A percentile compares a stretch with the other conserved stretches of the same genome.
These are phyloP conservation scores for Danionella cerebrum DNA, from an alignment of 2,113 vertebrate genomes.

Conservation along the genomic window DNA sequence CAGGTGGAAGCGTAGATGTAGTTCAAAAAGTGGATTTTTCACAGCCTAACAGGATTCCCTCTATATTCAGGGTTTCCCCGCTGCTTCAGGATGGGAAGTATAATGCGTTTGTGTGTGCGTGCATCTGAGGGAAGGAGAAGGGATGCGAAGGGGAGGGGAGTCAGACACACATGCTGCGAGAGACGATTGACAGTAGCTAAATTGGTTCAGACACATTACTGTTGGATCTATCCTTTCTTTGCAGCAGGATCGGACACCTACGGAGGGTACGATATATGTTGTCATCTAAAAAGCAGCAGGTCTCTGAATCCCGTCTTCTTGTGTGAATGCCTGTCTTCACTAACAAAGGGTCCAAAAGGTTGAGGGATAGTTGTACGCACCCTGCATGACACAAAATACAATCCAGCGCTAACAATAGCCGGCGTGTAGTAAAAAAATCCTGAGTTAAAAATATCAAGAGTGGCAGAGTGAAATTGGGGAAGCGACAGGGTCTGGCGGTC, in stretches of 20 bases:
- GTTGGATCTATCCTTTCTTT: conserved; percentile 23
- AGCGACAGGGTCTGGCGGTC: conserved; percentile 1
- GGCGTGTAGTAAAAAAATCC: background rate
- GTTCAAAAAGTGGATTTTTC: conserved; percentile 31
- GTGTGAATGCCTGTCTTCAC: conserved; percentile 11
- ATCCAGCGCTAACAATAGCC: conserved; percentile 6
- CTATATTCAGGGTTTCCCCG: background rate
- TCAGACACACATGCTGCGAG: conserved; percentile 27
- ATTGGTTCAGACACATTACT: conserved; percentile 41
- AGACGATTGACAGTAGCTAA: conserved; percentile 36
- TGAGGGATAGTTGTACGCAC: conserved; percentile 10
- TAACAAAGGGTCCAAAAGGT: conserved; percentile 15
- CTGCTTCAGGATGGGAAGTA: conserved; percentile 13
- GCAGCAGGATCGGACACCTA: conserved; percentile 10
- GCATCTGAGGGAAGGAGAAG: conserved; percentile 8
- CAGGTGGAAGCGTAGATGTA: background rate
- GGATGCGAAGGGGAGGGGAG: conserved; percentile 15
- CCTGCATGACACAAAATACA: conserved; percentile 8
- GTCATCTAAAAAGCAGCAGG: conserved; percentile 47
- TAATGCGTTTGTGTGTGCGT: conserved; percentile 23
- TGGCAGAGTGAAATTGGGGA: background rate
- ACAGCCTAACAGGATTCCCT: conserved; percentile 30
- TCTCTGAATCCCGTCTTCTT: conserved; percentile 15
- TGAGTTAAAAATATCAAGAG: conserved; percentile 7
- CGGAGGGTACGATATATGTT: conserved; percentile 40